A percentile compares a stretch with the other conserved stretches of the same genome.
Conservation (phyloP, 2,113 vertebrate species). For the Microtus pennsylvanicus region DNA sequence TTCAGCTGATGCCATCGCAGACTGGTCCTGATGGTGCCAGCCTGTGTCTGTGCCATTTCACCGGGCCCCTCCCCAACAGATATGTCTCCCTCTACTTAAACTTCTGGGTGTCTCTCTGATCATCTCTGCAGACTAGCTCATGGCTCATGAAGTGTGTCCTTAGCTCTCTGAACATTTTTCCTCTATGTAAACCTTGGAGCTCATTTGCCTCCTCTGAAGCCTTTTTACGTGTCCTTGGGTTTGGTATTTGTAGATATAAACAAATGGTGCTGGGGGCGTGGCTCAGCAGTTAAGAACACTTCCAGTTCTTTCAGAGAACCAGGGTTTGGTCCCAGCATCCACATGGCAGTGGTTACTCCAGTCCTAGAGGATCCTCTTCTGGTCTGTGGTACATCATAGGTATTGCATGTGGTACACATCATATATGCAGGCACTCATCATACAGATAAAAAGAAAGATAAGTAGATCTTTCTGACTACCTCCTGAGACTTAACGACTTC, state of each 20-base stretch:
- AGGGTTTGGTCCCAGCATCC: background rate
- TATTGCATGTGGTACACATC: background rate
- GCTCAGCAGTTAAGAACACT: background rate
- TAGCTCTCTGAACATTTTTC: background rate
- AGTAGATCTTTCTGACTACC: background rate
- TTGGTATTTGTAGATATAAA: background rate
- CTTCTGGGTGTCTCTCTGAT: background rate
- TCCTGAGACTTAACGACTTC: background rate
- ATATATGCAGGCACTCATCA: background rate
- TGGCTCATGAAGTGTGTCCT: background rate
- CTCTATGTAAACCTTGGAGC: background rate
- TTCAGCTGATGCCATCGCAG: background rate
- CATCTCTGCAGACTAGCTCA: background rate
- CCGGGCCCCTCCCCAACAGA: background rate
- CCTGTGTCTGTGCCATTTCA: too few relatives aligned
- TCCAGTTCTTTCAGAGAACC: background rate
- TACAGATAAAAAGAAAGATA: background rate
- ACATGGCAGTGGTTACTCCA: background rate
- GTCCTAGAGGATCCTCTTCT: background rate
- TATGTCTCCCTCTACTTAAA: background rate
- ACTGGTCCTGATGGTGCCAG: background rate
- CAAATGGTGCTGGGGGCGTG: background rate
- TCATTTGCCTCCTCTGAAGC: background rate
- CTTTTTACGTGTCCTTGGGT: background rate
- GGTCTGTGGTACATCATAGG: too few relatives aligned